These are phyloP conservation scores for Cephalopterus ornatus DNA, from an alignment of 2,113 vertebrate species.

Conservation along the genomic window DNA sequence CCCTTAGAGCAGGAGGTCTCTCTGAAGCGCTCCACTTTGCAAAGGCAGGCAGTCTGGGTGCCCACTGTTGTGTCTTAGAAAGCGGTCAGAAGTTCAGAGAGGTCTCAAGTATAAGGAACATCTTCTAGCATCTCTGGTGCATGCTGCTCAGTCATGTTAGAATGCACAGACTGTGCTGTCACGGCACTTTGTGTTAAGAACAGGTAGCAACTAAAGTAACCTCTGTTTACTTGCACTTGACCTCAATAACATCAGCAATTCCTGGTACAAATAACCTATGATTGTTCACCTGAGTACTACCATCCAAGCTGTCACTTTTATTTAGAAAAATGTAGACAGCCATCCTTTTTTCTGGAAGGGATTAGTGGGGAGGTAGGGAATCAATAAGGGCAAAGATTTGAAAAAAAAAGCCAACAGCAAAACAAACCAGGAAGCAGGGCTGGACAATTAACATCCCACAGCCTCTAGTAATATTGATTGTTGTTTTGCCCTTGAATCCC, in stretches of 20 bases:
- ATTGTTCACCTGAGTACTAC: conserved; percentile 14
- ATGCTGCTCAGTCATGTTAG: neutral
- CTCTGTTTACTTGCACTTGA: conserved; percentile 31
- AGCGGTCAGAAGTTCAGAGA: neutral
- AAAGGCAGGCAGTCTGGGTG: neutral
- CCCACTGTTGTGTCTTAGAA: neutral
- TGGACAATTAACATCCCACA: conserved; percentile 47
- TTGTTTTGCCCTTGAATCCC: conserved; percentile 46
- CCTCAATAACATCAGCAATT: conserved; percentile 18
- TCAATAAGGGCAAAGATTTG: conserved; percentile 47
- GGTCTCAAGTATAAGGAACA: neutral
- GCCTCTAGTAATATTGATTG: conserved; percentile 63
- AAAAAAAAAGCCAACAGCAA: neutral
- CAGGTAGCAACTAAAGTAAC: neutral
- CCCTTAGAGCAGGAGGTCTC: neutral
- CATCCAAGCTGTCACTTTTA: neutral
- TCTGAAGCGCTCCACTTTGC: neutral
- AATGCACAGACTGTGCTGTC: neutral
- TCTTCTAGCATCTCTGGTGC: neutral
- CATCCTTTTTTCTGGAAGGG: conserved; percentile 20
- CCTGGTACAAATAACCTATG: conserved; percentile 2
- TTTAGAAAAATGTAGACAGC: conserved; percentile 29
- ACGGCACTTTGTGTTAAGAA: neutral
- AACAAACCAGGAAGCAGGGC: conserved; percentile 4
- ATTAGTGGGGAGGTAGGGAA: conserved; percentile 2